These are phyloP conservation scores for Nesidiocoris tenuis DNA, from an alignment of 2,888 invertebrate genomes.

Conservation along the genomic window DNA sequence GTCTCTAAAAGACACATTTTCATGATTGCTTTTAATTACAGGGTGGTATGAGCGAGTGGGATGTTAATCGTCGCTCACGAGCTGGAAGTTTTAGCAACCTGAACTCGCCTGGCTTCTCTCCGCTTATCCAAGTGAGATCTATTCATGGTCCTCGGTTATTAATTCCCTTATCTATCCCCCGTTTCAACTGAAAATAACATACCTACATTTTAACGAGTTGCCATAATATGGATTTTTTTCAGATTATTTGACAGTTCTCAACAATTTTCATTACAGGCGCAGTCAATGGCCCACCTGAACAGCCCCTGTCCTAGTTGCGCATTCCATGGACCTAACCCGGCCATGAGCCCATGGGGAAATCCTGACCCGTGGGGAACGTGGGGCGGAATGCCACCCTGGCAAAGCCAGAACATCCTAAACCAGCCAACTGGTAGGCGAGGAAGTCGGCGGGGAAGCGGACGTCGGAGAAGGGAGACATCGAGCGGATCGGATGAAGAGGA, in stretches of 20 bases:
- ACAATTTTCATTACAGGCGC: slow-evolving; percentile 58
- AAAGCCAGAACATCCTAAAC: slow-evolving; percentile 42
- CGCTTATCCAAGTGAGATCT: slow-evolving; percentile 62
- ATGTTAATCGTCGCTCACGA: slow-evolving; percentile 52
- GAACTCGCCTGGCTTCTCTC: slow-evolving; percentile 52
- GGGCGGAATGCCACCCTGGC: slow-evolving; percentile 43
- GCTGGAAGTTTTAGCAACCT: slow-evolving; percentile 50
- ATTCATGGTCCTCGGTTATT: too few relatives aligned
- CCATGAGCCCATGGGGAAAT: slow-evolving; percentile 44
- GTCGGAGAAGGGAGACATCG: slow-evolving; percentile 9
- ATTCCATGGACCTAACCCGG: slow-evolving; percentile 53
- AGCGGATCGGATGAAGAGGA: slow-evolving; percentile 49
- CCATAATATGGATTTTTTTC: too few relatives aligned
- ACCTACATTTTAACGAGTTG: too few relatives aligned
- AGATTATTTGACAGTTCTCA: too few relatives aligned
- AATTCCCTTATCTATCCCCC: too few relatives aligned
- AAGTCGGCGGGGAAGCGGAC: slow-evolving; percentile 21
- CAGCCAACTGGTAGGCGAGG: slow-evolving; percentile 53
- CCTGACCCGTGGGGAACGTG: slow-evolving; percentile 38
- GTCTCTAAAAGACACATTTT: too few relatives aligned
- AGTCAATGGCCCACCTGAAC: slow-evolving; percentile 69
- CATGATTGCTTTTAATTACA: background rate
- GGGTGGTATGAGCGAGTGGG: slow-evolving; percentile 43
- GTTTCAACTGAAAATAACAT: too few relatives aligned
- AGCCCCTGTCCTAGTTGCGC: slow-evolving; percentile 62